Conservation (phyloP, 2,888 invertebrate genomes). For the Cataglyphis albicans region DNA sequence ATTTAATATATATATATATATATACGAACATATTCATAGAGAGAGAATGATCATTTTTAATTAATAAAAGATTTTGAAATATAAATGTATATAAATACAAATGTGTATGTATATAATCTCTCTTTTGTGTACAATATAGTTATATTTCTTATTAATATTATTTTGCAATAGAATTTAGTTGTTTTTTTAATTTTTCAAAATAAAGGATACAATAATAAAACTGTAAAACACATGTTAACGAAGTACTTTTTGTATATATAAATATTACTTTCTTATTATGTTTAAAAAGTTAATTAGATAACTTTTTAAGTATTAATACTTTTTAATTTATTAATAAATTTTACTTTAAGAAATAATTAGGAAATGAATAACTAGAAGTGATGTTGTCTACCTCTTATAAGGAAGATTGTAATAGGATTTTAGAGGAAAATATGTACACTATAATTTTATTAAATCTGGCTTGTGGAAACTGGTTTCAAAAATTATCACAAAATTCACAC, state of each 20-base stretch:
- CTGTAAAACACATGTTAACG: background rate
- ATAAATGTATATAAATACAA: too few relatives aligned
- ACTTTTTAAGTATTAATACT: conserved; percentile 1
- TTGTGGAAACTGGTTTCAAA: conserved; percentile 14
- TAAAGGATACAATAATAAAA: background rate
- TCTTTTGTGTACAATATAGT: background rate
- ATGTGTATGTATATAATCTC: too few relatives aligned
- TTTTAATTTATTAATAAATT: conserved; percentile 1
- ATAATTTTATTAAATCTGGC: conserved; percentile 43
- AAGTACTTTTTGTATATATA: background rate
- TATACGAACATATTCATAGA: too few relatives aligned
- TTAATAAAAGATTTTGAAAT: too few relatives aligned
- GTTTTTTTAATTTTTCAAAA: background rate
- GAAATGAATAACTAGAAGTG: background rate
- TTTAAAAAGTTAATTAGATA: background rate
- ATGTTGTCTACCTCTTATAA: background rate
- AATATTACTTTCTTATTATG: background rate
- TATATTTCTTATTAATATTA: background rate
- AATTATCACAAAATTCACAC: conserved; percentile 32
- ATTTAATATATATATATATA: too few relatives aligned
- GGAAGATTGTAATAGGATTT: background rate
- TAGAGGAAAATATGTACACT: conserved; percentile 33
- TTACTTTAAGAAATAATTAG: background rate
- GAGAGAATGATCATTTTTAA: too few relatives aligned
- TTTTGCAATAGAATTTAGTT: background rate